Base-by-base conservation (phyloP, 2,797 vertebrate species). In the Threskiornis aethiopicus region DNA sequence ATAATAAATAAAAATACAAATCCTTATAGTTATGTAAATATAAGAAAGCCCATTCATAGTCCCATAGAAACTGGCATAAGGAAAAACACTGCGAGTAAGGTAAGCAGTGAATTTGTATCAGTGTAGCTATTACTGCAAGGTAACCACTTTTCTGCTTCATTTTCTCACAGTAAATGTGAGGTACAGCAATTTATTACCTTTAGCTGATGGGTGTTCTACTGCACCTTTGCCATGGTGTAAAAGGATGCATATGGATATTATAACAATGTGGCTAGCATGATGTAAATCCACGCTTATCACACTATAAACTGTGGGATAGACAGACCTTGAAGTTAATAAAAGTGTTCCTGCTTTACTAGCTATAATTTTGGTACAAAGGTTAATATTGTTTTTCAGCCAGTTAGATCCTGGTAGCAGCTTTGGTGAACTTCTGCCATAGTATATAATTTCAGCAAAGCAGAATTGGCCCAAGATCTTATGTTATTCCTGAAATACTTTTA, bases 1-100 rank as follows among this genome's bases (percentile, higher is more conserved):
- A 31, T 65, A 90, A 76, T 65, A 90, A 84, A 79, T 85, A 13
- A 81, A 92, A 92, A 66, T 28, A 70, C 31, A 86, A 78, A 83
- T 67, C 19, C 3, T 6, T 64, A 61, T 33, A 46, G 8, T 33
- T 87, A 51, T 26, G 18, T 64, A 90, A 88, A 83, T 70, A 73
- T 35, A 16, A 70, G n/a, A 65, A 64, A 86, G 5, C 2, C 26
- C 14, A 41, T 92, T 92, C 29, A 19, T 7, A 39, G 16, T 78
- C 24, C 24, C 61, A 49, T 20, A 82, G 54, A 62, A 88, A 78
- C 15, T 16, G 52, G 37, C n/a, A 70, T 28, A 84, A 81, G 26
- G 37, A 78, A 67, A 87, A 17, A 35, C 31, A 42, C 16, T 54
- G 13, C 66, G n/a, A 62, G 21, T 39, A 58, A 80, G 7, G 18